Conservation (phyloP, 2,888 invertebrate species). For the Caprella mutica region DNA sequence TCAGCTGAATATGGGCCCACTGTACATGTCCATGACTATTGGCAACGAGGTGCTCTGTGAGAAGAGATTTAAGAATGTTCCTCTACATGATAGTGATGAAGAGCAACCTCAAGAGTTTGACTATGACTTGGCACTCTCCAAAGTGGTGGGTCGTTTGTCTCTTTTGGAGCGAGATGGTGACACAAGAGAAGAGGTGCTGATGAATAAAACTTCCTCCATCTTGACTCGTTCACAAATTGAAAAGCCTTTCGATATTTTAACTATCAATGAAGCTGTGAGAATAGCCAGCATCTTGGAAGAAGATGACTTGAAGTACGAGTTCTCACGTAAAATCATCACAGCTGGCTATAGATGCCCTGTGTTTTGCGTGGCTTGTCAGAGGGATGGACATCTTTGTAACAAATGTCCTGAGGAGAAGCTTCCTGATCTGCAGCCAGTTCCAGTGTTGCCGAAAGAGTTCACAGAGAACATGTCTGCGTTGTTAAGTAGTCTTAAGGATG, state of each 20-base stretch:
- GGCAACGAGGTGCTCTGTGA: constrained; percentile 6
- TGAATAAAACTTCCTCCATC: neutral
- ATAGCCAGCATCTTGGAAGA: neutral
- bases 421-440: constrained; percentile 41
- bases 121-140: constrained; percentile 3
- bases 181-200: neutral
- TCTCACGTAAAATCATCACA: constrained; percentile 11
- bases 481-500: constrained; percentile 39
- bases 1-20: constrained; percentile 39
- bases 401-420: constrained; percentile 45
- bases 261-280: no score
- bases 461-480: constrained; percentile 38
- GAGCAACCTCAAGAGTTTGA: no score
- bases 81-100: neutral
- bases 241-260: neutral
- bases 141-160: neutral
- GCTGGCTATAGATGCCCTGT: constrained; percentile 36
- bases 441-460: constrained; percentile 39
- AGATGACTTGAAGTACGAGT: neutral
- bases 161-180: neutral
- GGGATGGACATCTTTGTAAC: constrained; percentile 44
- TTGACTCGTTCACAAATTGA: neutral
- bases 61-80: neutral
- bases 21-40: constrained; percentile 37
- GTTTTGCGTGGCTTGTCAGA: constrained; percentile 44